Evolutionary conservation across 2,888 invertebrate species (phyloP), one percentile per base, ranked within the genome.

Genomic region (Drepanosiphum platanoidis): DNA sequence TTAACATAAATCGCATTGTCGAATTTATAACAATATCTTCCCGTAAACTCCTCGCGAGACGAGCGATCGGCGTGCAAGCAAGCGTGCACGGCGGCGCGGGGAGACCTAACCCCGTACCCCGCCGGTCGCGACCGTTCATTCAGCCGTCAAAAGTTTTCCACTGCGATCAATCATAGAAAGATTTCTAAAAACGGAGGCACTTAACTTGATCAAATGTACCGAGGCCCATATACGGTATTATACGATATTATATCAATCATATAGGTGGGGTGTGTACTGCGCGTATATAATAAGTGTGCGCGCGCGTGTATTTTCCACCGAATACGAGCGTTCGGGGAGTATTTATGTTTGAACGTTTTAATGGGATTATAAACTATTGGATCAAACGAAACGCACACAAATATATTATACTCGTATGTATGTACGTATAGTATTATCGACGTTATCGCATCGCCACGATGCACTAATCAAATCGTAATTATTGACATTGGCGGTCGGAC

Each of bases 131-230:
- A n/a, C n/a, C n/a, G 66, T 42, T n/a, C 52, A 80, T 80, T 70
- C 71, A 71, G 81, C 81, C 81, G 71, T 81, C 81, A 71, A 71
- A 81, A 71, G 81, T 81, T 71, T 71, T 71, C 70, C 32, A 39
- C 36, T 30, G 81, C 71, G 71, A 81, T 81, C 81, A 81, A 81
- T 81, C 81, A 81, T 81, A 81, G 71, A 81, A 81, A 39, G 58
- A 81, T 81, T 71, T 81, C 36, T 70, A 58, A 70, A 80, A 70
- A 71, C 81, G 81, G 22, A 39, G 70, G 71, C 71, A 58, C 71
- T 81, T 71, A 71, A 81, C 36, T 58, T 71, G 81, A 81, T 71
- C 81, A 71, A 58, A 80, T 52, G 80, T 68, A 18, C 42, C n/a
- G n/a, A 58, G n/a, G 52, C 5, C 52, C n/a, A n/a, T n/a, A n/a